These are phyloP conservation scores for Zaprionus obscuricornis DNA, from an alignment of 2,888 invertebrate species.

Conservation along the genomic window DNA sequence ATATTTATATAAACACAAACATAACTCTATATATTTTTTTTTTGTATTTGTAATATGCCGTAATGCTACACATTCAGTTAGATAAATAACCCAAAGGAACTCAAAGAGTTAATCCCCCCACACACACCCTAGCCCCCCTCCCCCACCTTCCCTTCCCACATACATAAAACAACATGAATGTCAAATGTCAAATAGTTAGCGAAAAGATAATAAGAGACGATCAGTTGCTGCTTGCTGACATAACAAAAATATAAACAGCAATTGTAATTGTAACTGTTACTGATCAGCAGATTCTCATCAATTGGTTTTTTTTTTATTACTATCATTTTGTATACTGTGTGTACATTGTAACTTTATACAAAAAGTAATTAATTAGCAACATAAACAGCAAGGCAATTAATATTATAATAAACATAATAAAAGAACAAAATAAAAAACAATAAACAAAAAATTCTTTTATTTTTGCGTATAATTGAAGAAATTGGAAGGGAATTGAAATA, in stretches of 20 bases:
- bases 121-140: neutral
- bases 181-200: conserved; percentile 10
- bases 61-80: conserved; percentile 34
- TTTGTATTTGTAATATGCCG: conserved; percentile 12
- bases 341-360: conserved; percentile 76
- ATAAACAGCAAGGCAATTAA: conserved; percentile 73
- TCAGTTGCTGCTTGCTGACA: too few species aligned
- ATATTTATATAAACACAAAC: too few species aligned
- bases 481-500: too few species aligned
- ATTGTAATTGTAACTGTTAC: conserved; percentile 14
- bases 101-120: conserved; percentile 30
- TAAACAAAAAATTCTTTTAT: too few species aligned
- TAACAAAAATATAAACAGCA: too few species aligned
- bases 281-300: conserved; percentile 17
- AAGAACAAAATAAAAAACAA: too few species aligned
- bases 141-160: neutral
- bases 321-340: conserved; percentile 62
- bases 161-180: conserved; percentile 1
- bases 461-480: too few species aligned
- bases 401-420: conserved; percentile 69
- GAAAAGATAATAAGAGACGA: conserved; percentile 9
- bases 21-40: conserved; percentile 26
- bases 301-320: conserved; percentile 27
- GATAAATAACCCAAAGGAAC: conserved; percentile 23
- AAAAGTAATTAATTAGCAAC: conserved; percentile 66